Base-by-base conservation (phyloP, 1,140 invertebrate genomes). In the Samia ricini region DNA sequence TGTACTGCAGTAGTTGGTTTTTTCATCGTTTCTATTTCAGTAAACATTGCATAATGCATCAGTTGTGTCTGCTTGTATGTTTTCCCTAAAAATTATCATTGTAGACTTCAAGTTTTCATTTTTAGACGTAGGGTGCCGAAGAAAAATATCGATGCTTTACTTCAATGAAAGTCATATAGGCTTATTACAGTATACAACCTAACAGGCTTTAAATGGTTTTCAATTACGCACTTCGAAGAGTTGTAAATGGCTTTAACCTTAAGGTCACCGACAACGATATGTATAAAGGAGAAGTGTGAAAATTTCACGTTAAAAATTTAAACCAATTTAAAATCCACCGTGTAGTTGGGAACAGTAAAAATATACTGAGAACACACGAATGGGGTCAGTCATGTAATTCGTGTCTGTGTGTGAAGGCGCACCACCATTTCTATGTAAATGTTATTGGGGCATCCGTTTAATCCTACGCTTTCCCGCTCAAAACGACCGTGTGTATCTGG, bases 351-450 rank as follows among this genome's bases (percentile, higher is more conserved):
- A 22, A 52, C 22, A 23, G 51, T 52, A 52, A 52, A 52, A 52
- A 22, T 52, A 52, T 52, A 52, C 22, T 51, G 8, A 10, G 20
- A 52, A 23, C 51, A 15, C n/a, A 42, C 18, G 51, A 52, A 52
- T 23, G 51, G 22, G 51, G 51, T 52, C 51, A 52, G 51, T 52
- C n/a, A n/a, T n/a, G 15, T 22, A 52, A 52, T 22, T 42, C 22
- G 51, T 52, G 51, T 52, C 51, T 52, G 51, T 52, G 51, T 52
- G 66, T 72, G 71, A 76, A 80, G 69, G 67, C 61, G 21, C n/a
- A n/a, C n/a, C n/a, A n/a, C 77, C 76, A 81, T 88, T 85, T 85
- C 75, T 86, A 88, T 88, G 85, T 84, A 79, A 88, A 88, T 88
- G 77, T 83, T 85, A 85, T 87, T 76, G 81, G 71, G 72, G 71